Evolutionary conservation across 2,797 vertebrate species (phyloP).

Genomic region (Garrulus glandarius): DNA sequence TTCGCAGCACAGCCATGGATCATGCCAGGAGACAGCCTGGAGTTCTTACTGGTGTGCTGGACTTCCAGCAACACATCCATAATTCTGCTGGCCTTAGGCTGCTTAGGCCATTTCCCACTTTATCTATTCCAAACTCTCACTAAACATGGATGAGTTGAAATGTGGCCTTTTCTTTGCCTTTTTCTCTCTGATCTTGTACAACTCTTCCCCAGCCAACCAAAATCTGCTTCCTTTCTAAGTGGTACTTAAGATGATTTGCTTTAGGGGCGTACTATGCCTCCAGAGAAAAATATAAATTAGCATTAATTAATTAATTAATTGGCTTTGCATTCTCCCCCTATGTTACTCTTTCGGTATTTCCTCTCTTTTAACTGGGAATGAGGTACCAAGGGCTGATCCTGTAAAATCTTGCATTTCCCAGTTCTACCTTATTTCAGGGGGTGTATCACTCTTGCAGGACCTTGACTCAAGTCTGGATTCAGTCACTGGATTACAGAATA

Average conservation of each 20-base stretch:
- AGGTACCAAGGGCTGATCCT: not conserved
- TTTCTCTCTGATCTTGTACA: not conserved
- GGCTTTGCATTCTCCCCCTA: not conserved
- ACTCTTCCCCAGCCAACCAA: not conserved
- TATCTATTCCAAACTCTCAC: not conserved
- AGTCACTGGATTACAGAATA: not conserved
- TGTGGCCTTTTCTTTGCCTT: not conserved
- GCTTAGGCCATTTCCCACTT: not conserved
- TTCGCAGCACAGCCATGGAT: not conserved
- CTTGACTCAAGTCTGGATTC: not conserved
- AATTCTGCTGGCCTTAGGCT: not conserved
- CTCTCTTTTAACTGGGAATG: not conserved
- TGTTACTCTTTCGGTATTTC: not conserved
- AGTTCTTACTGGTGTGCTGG: not conserved
- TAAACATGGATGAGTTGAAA: not conserved
- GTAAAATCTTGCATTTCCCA: not conserved
- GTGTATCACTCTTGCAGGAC: not conserved
- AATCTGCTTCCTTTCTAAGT: not conserved
- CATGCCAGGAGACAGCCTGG: not conserved
- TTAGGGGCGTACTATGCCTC: accelerated
- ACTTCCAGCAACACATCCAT: not conserved
- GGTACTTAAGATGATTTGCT: not conserved
- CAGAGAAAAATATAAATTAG: not conserved
- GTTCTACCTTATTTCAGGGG: not conserved
- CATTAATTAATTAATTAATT: not conserved